phyloP scores from a whole-genome alignment of 2,797 vertebrate genomes.

The Huso huso region DNA sequence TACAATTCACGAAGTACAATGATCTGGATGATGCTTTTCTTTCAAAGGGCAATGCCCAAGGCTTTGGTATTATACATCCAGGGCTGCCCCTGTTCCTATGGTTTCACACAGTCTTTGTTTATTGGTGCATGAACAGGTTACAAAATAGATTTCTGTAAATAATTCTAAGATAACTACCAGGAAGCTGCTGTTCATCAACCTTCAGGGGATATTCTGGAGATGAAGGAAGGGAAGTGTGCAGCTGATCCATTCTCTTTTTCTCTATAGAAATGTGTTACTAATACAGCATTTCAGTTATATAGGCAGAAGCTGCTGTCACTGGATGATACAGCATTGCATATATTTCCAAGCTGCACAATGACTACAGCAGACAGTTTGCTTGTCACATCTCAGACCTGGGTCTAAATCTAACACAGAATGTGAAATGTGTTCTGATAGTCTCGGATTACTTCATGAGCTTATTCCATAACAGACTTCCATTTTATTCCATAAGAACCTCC shows the following conservation, averaged over 20 bases:
- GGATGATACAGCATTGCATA: no score
- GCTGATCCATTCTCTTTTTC: background rate
- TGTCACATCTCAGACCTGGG: no score
- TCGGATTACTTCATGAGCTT: no score
- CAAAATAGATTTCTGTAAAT: background rate
- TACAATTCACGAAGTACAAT: background rate
- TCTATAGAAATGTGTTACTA: background rate
- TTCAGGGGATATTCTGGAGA: background rate
- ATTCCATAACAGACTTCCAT: no score
- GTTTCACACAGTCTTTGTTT: background rate
- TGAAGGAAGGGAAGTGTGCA: background rate
- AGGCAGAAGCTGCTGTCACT: no score
- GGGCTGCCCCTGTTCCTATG: background rate
- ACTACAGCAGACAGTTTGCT: no score
- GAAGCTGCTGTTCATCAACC: background rate
- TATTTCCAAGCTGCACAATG: no score
- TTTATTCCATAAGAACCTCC: no score
- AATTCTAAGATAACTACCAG: background rate
- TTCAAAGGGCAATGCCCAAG: background rate
- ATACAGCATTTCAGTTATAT: no score
- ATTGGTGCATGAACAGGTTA: background rate
- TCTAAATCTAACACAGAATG: no score
- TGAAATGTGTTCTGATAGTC: no score
- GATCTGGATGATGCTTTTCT: background rate
- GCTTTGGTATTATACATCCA: background rate